Evolutionary conservation across 2,113 vertebrate genomes (phyloP), one percentile per base, ranked within the genome.

Genomic region (Lepisosteus oculatus): DNA sequence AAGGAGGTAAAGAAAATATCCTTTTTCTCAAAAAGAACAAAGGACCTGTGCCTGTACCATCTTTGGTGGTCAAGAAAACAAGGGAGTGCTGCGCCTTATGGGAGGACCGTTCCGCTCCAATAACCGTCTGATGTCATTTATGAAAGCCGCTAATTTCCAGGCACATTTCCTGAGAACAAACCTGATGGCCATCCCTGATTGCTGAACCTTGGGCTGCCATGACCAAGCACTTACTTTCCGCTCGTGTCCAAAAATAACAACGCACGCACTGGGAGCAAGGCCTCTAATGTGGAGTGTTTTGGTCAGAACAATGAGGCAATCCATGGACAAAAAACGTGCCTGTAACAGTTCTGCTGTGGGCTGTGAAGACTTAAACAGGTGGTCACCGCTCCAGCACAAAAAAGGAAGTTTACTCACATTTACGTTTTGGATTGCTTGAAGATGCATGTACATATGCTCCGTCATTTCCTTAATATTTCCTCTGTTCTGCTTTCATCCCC

Each of bases 1-100:
- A 12, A 51, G n/a, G 66, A 65, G 62, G 62, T 47, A 72, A 57
- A 57, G 65, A 47, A 63, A 68, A 43, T 43, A 61, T 63, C 65
- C 56, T 51, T 29, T 47, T 61, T 70, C 43, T 45, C 69, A 9
- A 6, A 6, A 43, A 13, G 55, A 69, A 69, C 68, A 69, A 69
- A 69, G 56, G 68, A 9, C 14, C 41, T 29, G 0, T 55, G 17
- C 15, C 17, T 17, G 54, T 29, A 7, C 54, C 41, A 6, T 29
- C 45, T 43, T 7, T 56, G 47, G 43, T 68, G 67, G 14, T 68
- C 45, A 51, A 51, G 45, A 67, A 4, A 67, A 14, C 11, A 64
- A 64, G n/a, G 17, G 8, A 64, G 17, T 61, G 62, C 17, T 64
- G 62, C 2, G 62, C 47, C 62, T 43, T 65, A 45, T 65, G 54